These are phyloP conservation scores for Falco columbarius DNA, from an alignment of 2,797 vertebrate genomes.

Conservation along the genomic window DNA sequence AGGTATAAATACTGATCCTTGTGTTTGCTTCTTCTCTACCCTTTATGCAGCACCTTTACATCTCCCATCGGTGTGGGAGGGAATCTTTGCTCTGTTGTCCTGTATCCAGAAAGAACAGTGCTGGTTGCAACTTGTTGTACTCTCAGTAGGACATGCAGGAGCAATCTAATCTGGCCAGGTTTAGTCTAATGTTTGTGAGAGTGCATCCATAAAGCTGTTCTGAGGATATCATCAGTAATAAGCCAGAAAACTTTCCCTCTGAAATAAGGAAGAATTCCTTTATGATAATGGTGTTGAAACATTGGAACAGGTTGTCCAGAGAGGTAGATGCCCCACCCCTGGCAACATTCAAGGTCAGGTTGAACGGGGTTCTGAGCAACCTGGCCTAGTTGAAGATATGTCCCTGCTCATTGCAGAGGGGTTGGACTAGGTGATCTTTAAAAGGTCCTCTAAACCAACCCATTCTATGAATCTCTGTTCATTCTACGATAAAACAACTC, in stretches of 20 bases:
- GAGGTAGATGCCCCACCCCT: background rate
- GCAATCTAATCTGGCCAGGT: background rate
- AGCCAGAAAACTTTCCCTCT: background rate
- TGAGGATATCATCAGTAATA: background rate
- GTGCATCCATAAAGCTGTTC: background rate
- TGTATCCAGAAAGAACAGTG: background rate
- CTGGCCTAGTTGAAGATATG: background rate
- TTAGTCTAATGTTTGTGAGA: background rate
- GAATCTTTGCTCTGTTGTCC: background rate
- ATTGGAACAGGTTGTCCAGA: background rate
- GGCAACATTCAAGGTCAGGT: background rate
- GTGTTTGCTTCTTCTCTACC: background rate
- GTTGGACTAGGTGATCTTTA: background rate
- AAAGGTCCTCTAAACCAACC: background rate
- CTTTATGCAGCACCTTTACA: background rate
- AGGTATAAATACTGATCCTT: background rate
- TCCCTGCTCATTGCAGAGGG: background rate
- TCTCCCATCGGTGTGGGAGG: background rate
- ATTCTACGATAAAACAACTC: background rate
- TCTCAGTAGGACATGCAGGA: background rate
- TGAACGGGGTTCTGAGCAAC: background rate
- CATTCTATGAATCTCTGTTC: background rate
- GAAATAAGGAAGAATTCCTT: background rate
- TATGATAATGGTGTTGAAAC: background rate
- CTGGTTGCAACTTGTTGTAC: background rate